phyloP scores from a whole-genome alignment of 2,888 invertebrate species.

The Synergus umbraculus region DNA sequence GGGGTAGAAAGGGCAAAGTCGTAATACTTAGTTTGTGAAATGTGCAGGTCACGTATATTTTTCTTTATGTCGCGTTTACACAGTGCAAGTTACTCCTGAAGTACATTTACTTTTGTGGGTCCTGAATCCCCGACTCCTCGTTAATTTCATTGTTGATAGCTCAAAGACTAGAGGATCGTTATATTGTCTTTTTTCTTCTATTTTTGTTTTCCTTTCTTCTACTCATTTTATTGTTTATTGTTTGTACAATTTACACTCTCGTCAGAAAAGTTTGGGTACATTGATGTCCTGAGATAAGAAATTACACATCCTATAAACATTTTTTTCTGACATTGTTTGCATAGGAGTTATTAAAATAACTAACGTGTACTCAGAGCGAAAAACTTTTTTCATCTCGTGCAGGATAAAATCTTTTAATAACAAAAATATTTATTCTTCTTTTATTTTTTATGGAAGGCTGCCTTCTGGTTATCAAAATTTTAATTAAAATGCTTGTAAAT shows the following conservation, averaged over 20 bases:
- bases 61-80: constrained; percentile 30
- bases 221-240: background rate
- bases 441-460: constrained; percentile 6
- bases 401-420: constrained; percentile 32
- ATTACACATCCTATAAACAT: background rate
- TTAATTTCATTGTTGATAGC: background rate
- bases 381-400: constrained; percentile 32
- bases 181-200: background rate
- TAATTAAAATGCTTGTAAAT: constrained; percentile 26
- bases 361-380: constrained; percentile 22
- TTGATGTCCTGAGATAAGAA: background rate
- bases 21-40: constrained; percentile 42
- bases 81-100: constrained; percentile 34
- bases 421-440: background rate
- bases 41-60: constrained; percentile 31
- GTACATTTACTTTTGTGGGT: constrained; percentile 26
- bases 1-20: constrained; percentile 11
- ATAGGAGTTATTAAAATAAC: constrained; percentile 32
- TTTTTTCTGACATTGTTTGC: background rate
- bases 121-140: background rate
- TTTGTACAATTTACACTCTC: too few species aligned
- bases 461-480: constrained; percentile 23
- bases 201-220: background rate
- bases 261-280: too few species aligned
- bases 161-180: background rate